phyloP scores from a whole-genome alignment of 2,797 vertebrate species.

The Acanthornis magna region DNA sequence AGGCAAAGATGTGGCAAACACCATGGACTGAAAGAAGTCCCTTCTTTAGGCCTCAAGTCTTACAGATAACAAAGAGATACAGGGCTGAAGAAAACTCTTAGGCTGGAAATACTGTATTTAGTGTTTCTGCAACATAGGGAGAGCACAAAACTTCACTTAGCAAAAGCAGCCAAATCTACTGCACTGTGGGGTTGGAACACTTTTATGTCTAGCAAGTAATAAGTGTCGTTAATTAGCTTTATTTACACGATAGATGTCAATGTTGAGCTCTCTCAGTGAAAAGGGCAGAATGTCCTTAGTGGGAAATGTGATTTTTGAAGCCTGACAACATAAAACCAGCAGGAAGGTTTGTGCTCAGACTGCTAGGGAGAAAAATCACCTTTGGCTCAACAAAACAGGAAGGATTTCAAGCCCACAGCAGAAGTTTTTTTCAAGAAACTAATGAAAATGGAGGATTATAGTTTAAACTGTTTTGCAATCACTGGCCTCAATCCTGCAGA shows the following conservation, averaged over 20 bases:
- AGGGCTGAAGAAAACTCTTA: not conserved
- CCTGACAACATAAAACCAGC: not conserved
- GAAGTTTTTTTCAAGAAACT: constrained; percentile 35
- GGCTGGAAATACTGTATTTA: not conserved
- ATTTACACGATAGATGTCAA: not conserved
- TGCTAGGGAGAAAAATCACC: constrained; percentile 25
- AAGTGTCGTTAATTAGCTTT: not conserved
- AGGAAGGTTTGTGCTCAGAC: not conserved
- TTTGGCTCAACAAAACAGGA: constrained; percentile 9
- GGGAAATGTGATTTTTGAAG: constrained; percentile 10
- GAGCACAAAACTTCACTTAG: not conserved
- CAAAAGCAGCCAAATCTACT: not conserved
- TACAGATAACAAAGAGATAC: not conserved
- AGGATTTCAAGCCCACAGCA: constrained; percentile 1
- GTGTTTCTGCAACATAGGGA: not conserved
- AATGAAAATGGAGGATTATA: constrained; percentile 32
- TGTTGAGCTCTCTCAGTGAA: not conserved
- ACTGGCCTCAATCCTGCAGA: not conserved
- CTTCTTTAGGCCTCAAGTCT: not conserved
- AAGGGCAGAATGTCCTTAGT: not conserved
- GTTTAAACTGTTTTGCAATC: constrained; percentile 34
- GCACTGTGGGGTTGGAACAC: not conserved
- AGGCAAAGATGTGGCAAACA: not conserved
- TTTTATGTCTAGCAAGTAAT: not conserved
- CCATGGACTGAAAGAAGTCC: not conserved